phyloP scores from a whole-genome alignment of 2,888 invertebrate genomes.

The Pardosa pseudoannulata region DNA sequence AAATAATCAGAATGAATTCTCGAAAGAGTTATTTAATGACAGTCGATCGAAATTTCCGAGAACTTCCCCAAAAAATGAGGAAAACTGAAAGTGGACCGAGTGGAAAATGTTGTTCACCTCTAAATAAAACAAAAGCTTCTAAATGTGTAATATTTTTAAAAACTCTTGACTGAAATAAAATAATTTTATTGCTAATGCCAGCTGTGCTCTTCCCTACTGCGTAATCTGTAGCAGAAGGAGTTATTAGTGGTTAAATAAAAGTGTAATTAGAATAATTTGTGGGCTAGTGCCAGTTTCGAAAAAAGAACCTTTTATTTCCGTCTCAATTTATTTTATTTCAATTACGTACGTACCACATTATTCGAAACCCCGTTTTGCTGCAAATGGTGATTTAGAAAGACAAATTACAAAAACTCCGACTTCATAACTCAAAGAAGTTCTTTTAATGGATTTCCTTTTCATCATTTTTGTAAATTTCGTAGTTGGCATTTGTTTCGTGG shows the following conservation, averaged over 20 bases:
- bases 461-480: no score
- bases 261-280: slow-evolving; percentile 60
- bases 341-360: not conserved
- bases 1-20: slow-evolving; percentile 61
- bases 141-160: slow-evolving; percentile 31
- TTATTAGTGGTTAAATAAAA: slow-evolving; percentile 50
- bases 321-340: slow-evolving; percentile 1
- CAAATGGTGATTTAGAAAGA: not conserved
- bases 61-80: not conserved
- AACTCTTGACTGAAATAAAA: slow-evolving; percentile 45
- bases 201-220: slow-evolving; percentile 50
- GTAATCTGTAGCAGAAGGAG: not conserved
- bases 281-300: not conserved
- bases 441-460: no score
- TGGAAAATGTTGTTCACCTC: slow-evolving; percentile 20
- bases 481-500: no score
- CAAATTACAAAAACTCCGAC: no score
- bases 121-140: slow-evolving; percentile 17
- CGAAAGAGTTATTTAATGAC: slow-evolving; percentile 66
- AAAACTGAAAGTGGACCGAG: slow-evolving; percentile 17
- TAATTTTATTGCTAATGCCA: slow-evolving; percentile 62
- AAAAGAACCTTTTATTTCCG: not conserved
- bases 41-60: slow-evolving; percentile 45
- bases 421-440: no score
- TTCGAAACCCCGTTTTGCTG: not conserved